These are phyloP conservation scores for Macrochelys suwanniensis DNA, from an alignment of 2,797 vertebrate genomes.

Conservation along the genomic window DNA sequence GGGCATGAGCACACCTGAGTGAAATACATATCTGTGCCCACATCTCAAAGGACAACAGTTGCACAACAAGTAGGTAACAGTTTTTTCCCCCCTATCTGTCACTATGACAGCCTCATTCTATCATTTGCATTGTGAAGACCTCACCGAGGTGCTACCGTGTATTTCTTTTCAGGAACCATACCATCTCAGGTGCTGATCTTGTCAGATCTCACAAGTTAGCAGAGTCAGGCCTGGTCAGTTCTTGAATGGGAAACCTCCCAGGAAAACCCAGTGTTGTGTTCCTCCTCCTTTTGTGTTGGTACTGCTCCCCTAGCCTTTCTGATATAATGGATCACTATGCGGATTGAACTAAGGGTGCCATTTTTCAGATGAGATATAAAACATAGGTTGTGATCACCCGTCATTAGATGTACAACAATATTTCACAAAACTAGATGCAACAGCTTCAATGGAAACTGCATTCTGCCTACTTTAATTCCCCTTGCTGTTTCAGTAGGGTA, in stretches of 20 bases:
- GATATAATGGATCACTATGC: background rate
- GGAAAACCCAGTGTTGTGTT: background rate
- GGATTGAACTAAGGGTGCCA: background rate
- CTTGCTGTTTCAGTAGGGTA: background rate
- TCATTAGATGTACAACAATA: background rate
- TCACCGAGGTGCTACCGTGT: background rate
- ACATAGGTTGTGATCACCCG: background rate
- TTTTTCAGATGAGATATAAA: background rate
- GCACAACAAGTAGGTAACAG: no score
- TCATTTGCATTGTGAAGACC: background rate
- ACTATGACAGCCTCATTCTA: background rate
- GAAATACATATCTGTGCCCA: no score
- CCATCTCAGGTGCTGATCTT: background rate
- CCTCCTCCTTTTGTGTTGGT: background rate
- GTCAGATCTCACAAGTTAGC: background rate
- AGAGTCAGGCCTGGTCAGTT: background rate
- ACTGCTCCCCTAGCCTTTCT: background rate
- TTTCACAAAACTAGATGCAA: background rate
- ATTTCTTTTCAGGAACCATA: background rate
- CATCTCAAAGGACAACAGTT: no score
- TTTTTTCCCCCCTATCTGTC: background rate
- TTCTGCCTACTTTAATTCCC: background rate
- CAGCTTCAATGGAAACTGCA: background rate
- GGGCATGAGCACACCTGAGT: no score
- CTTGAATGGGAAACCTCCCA: background rate